Percentiles rank a stretch among this genome's conserved stretches.
These are phyloP conservation scores for Syrphus vitripennis DNA, from an alignment of 2,888 invertebrate genomes.

Conservation along the genomic window DNA sequence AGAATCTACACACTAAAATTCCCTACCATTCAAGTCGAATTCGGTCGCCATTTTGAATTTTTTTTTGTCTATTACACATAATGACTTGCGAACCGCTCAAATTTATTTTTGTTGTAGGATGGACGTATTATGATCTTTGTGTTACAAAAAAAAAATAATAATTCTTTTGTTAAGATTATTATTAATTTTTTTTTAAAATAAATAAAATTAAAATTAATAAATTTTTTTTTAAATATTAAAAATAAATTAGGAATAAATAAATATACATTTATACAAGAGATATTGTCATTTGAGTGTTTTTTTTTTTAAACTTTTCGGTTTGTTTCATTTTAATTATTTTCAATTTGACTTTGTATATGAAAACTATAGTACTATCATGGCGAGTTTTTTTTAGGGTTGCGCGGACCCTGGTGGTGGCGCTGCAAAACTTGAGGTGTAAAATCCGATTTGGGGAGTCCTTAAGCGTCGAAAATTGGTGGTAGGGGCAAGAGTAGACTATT, in stretches of 20 bases:
- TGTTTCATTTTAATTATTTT: not conserved
- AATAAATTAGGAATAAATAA: conserved; percentile 32
- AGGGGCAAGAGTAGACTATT: too few relatives aligned
- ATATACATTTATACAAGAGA: conserved; percentile 53
- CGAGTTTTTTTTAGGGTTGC: too few relatives aligned
- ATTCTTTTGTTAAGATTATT: conserved; percentile 2
- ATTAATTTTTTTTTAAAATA: conserved; percentile 26
- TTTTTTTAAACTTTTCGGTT: conserved; percentile 4
- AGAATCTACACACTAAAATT: conserved; percentile 73
- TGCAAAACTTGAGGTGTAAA: too few relatives aligned
- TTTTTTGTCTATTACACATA: not conserved
- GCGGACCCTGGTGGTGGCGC: too few relatives aligned
- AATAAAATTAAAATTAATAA: conserved; percentile 48
- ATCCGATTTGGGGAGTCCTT: too few relatives aligned
- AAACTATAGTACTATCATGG: too few relatives aligned
- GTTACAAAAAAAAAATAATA: conserved; percentile 61
- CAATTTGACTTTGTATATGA: conserved; percentile 5
- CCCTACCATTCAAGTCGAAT: conserved; percentile 44
- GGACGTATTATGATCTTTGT: conserved; percentile 75
- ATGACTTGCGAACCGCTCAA: conserved; percentile 5
- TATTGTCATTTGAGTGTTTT: conserved; percentile 69
- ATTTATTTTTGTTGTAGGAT: conserved; percentile 57
- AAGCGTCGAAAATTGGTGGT: too few relatives aligned
- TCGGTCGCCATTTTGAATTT: conserved; percentile 2
- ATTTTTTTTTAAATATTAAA: conserved; percentile 13